Conservation (phyloP, 2,797 vertebrate genomes). For the Neomorphus geoffroyi region DNA sequence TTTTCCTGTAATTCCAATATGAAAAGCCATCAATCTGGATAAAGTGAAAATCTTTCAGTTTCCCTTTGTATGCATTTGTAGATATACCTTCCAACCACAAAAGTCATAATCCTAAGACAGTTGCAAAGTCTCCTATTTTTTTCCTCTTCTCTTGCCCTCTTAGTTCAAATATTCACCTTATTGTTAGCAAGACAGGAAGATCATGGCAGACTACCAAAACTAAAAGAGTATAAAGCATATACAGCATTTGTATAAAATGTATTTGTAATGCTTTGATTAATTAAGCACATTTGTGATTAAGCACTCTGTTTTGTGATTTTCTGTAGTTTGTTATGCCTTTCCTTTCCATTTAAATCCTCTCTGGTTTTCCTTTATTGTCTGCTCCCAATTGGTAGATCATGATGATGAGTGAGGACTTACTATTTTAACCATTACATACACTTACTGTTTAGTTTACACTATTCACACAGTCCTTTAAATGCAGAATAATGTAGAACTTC, state of each 20-base stretch:
- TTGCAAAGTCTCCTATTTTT: not conserved
- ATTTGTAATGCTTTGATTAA: not conserved
- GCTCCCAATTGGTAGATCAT: not conserved
- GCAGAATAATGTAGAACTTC: not conserved
- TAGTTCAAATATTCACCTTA: not conserved
- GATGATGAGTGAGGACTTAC: not conserved
- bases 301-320: not conserved
- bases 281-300: not conserved
- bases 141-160: not conserved
- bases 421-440: not conserved
- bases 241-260: not conserved
- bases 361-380: not conserved
- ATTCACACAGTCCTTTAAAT: not conserved
- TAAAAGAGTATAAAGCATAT: not conserved
- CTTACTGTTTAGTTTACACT: not conserved
- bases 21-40: not conserved
- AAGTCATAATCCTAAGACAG: not conserved
- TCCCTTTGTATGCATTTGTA: not conserved
- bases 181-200: not conserved
- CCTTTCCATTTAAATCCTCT: not conserved
- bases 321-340: not conserved
- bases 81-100: not conserved
- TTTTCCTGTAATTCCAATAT: not conserved
- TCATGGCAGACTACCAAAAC: not conserved
- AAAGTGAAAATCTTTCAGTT: not conserved